Base-by-base conservation (phyloP, 1,140 invertebrate species). In the Drosophila obscura region DNA sequence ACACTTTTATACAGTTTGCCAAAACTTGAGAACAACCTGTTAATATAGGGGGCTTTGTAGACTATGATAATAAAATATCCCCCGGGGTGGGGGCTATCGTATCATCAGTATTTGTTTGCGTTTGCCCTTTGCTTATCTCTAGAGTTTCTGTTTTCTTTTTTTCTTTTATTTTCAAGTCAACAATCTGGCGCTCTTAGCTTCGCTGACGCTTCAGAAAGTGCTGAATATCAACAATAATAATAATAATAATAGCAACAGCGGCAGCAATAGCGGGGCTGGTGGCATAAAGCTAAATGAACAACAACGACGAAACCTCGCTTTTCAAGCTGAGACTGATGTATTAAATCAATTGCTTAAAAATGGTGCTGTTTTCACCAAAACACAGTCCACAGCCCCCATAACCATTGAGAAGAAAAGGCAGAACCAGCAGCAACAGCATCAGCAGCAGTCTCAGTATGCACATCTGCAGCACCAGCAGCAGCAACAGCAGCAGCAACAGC, bases 201-300 rank as follows among this genome's bases (percentile, higher is more conserved):
- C 90, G 55, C 43, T 87, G 75, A 75, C 80, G 52, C 57, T 91
- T 64, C 87, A 85, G 57, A 91, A 80, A 76, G 76, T 77, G 73
- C 81, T 91, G 52, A 90, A 91, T 63, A 82, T 91, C 31, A 91
- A 90, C 56, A 90, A 74, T 39, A 90, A 71, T 51, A 80, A 82
- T 51, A 89, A 63, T 26, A 71, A 68, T 11, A 78, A 63, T 35
- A 71, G 61, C 41, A 65, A 53, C 41, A 66, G 28, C 50, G 60
- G 26, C 51, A 68, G 52, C 64, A 63, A 62, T 46, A 13, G 28
- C 16, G 19, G 15, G 15, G 4, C 45, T 1, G 16, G 9, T 1
- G 16, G 9, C 19, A 48, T 16, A 5, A 13, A 11, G 9, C 56
- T 79, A 55, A 71, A 73, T 31, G 59, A 79, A 53, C 76, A 77